A percentile compares a stretch with the other conserved stretches of the same genome.
Conservation (phyloP, 2,113 vertebrate species). For the Axis porcinus region DNA sequence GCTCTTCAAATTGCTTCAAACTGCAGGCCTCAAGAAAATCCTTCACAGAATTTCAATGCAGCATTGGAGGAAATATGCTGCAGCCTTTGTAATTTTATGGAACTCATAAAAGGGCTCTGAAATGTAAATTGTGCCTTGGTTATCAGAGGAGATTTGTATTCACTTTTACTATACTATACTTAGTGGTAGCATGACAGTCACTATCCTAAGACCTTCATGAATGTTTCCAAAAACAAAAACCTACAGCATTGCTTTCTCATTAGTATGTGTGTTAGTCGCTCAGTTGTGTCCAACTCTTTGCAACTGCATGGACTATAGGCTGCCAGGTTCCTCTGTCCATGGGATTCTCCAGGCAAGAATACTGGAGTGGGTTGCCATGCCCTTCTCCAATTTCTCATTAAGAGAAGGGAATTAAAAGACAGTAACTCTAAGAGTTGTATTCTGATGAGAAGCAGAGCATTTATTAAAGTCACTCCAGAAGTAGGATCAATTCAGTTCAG, state of each 20-base stretch:
- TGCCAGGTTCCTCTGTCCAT: not conserved
- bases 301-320: fast-evolving
- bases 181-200: not conserved
- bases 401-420: not conserved
- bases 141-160: not conserved
- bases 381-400: not conserved
- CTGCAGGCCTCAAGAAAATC: not conserved
- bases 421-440: not conserved
- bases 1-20: not conserved
- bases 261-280: not conserved
- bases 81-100: not conserved
- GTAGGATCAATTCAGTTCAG: not conserved
- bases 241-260: not conserved
- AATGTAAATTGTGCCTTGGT: not conserved
- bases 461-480: not conserved
- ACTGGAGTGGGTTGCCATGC: not conserved
- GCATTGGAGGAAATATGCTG: not conserved
- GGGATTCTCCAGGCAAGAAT: not conserved
- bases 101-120: not conserved
- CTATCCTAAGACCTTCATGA: not conserved
- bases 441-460: not conserved
- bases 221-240: not conserved
- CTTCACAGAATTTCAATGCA: not conserved
- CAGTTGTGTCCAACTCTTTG: not conserved
- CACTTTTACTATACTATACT: not conserved